Evolutionary conservation across 2,888 invertebrate species (phyloP), one percentile per base, ranked within the genome.

Genomic region (Synanthedon myopaeformis): DNA sequence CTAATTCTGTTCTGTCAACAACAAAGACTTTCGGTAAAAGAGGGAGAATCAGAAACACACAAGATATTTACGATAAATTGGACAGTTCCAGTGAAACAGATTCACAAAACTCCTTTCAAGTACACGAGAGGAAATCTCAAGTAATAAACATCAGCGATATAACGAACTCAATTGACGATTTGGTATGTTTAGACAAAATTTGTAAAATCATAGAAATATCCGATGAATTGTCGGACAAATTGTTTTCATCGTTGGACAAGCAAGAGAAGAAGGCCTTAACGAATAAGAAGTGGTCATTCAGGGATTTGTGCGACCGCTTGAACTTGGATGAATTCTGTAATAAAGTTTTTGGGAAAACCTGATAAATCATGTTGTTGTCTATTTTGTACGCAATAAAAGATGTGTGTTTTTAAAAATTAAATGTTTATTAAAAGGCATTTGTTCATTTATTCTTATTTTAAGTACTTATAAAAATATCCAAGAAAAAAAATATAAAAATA

Each of bases 131-230:
- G 52, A 79, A 76, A 60, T 87, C 87, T 3, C 79, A 84, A 68
- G 65, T 86, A 6, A 68, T 87, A 10, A 67, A 79, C 28, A 71
- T 87, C 13, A 62, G 67, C 1, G 87, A 86, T 64, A 58, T 87
- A 49, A 76, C 79, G 0, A 79, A 70, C 54, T 87, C 87, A 1
- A 56, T 79, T 11, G 85, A 86, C 35, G 84, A 87, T 59, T 61
- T 87, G 51, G 66, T 67, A 1, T 74, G 77, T 8, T 68, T 87
- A 42, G 84, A 86, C 55, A 84, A 83, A 63, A 82, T 87, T 55
- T 86, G 86, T 58, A 73, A 74, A 55, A 83, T 86, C 6, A 83
- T 87, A n/a, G 86, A 87, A 67, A 85, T 86, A 56, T 86, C 87
- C 1, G 86, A 87, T 53, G 86, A 87, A 54, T 53, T 86, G 8